phyloP scores from a whole-genome alignment of 2,797 vertebrate species.

The Oreochromis mossambicus region DNA sequence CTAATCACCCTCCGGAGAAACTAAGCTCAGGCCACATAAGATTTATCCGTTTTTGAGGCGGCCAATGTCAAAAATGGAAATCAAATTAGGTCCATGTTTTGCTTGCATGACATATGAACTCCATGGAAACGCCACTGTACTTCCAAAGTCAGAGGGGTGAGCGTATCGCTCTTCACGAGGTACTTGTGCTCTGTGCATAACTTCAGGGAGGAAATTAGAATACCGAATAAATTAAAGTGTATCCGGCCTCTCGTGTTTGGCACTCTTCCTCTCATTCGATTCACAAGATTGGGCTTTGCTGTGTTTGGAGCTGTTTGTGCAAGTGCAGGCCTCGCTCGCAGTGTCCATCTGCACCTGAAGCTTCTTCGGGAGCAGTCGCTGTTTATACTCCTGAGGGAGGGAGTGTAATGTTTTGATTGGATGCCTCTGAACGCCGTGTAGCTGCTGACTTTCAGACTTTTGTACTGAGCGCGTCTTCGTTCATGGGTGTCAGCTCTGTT shows the following conservation, averaged over 20 bases:
- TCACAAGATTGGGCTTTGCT: background rate
- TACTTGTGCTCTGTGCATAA: conserved; percentile 5
- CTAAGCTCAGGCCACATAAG: conserved; percentile 8
- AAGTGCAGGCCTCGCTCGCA: background rate
- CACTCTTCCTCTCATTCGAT: background rate
- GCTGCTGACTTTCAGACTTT: conserved; percentile 19
- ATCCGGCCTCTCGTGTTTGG: conserved; percentile 15
- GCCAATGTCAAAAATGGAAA: conserved; percentile 36
- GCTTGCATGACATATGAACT: conserved; percentile 41
- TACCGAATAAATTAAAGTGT: conserved; percentile 12
- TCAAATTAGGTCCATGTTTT: conserved; percentile 44
- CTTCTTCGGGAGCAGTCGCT: conserved; percentile 5
- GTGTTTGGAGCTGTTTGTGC: background rate
- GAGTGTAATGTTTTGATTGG: conserved; percentile 48
- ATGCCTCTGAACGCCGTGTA: background rate
- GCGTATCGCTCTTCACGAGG: background rate
- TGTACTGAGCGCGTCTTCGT: background rate
- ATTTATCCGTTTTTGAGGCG: conserved; percentile 12
- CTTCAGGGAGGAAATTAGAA: conserved; percentile 31
- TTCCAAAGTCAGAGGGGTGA: background rate
- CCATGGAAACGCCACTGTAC: conserved; percentile 20
- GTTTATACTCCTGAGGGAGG: conserved; percentile 22
- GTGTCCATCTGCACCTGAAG: conserved; percentile 34
- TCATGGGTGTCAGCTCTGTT: background rate
- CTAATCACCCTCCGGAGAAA: conserved; percentile 15